Evolutionary conservation across 2,797 vertebrate genomes (phyloP).

Genomic region (Hoplostethus mediterraneus): DNA sequence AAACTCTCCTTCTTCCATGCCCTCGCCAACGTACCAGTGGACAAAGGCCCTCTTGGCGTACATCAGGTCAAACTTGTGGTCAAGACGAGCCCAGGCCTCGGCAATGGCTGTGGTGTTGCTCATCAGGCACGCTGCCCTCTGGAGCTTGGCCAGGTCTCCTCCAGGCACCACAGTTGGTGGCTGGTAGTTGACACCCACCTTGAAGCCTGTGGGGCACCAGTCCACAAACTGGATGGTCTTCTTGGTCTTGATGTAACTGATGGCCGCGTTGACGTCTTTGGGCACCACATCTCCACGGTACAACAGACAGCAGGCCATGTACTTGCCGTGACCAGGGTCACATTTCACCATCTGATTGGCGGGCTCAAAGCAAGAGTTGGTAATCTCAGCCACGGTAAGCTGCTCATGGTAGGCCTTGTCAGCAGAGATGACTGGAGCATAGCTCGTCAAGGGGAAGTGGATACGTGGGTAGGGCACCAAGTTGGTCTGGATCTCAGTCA

Average conservation of each 20-base stretch:
- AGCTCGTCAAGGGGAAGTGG: constrained; percentile 19
- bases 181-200: background rate
- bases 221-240: background rate
- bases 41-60: constrained; percentile 12
- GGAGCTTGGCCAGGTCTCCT: background rate
- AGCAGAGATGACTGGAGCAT: background rate
- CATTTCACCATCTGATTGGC: background rate
- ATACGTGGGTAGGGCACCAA: constrained; percentile 14
- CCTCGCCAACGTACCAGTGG: constrained; percentile 18
- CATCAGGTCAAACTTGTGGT: constrained; percentile 14
- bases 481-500: constrained; percentile 3
- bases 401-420: background rate
- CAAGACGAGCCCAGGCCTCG: background rate
- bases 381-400: background rate
- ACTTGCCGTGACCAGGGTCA: constrained; percentile 12
- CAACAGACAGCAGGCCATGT: constrained; percentile 12
- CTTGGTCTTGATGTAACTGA: background rate
- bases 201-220: background rate
- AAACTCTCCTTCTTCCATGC: constrained; percentile 18
- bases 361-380: background rate
- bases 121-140: constrained; percentile 13
- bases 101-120: constrained; percentile 2
- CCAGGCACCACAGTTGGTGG: background rate
- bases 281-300: constrained; percentile 7
- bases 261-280: background rate